Conservation (phyloP, 2,113 vertebrate genomes). For the Strix aluco region DNA sequence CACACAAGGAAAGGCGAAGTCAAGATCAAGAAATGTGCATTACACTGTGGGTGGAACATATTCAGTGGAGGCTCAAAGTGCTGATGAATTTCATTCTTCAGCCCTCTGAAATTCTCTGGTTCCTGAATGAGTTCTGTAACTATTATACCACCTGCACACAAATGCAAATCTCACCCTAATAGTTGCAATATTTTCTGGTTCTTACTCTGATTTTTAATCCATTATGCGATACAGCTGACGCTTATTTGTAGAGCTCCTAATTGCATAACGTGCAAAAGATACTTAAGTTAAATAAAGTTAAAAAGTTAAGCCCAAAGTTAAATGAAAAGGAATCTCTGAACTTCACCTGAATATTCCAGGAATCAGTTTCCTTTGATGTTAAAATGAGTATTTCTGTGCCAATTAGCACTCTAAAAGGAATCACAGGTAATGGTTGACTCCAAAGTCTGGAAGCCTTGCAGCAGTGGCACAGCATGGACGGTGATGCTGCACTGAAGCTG, state of each 20-base stretch:
- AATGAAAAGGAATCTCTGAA: not conserved
- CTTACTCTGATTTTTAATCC: not conserved
- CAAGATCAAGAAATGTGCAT: not conserved
- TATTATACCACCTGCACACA: not conserved
- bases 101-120: not conserved
- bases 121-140: not conserved
- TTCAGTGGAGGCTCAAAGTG: not conserved
- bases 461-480: rapidly evolving
- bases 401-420: not conserved
- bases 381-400: not conserved
- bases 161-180: not conserved
- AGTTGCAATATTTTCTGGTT: not conserved
- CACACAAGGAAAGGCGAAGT: not conserved
- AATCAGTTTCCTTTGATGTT: not conserved
- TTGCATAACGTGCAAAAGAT: not conserved
- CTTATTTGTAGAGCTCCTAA: not conserved
- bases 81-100: not conserved
- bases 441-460: not conserved
- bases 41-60: not conserved
- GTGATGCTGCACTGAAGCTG: not conserved
- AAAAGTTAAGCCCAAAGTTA: not conserved
- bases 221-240: not conserved
- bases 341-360: not conserved
- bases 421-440: not conserved
- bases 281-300: not conserved